Evolutionary conservation across 2,113 vertebrate genomes (phyloP).

Genomic region (Tringa solitaria): DNA sequence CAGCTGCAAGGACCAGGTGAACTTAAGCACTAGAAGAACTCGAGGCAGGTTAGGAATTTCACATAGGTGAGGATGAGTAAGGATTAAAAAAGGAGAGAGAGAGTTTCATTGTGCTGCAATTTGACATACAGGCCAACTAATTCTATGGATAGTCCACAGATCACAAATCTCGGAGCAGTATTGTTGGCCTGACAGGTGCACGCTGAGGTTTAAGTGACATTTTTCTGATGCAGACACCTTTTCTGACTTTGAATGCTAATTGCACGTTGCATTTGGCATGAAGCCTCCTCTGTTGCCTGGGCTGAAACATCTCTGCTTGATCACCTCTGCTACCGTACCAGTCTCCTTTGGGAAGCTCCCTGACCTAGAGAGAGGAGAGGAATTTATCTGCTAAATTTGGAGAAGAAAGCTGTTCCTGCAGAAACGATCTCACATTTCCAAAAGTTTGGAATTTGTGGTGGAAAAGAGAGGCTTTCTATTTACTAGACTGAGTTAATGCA

Average conservation of each 20-base stretch:
- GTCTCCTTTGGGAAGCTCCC: background rate
- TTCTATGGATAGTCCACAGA: background rate
- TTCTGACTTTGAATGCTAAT: background rate
- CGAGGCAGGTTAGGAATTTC: background rate
- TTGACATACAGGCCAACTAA: background rate
- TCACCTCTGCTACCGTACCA: background rate
- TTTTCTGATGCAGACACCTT: background rate
- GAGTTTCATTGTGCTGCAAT: background rate
- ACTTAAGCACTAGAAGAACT: background rate
- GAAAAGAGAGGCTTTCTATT: background rate
- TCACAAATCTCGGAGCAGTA: background rate
- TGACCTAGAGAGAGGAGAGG: background rate
- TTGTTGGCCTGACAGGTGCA: background rate
- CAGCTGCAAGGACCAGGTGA: background rate
- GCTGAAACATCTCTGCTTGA: background rate
- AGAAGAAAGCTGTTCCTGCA: background rate
- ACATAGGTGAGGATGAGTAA: background rate
- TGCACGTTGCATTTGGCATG: background rate
- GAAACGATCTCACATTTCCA: rapidly evolving
- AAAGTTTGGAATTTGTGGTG: background rate
- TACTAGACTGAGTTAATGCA: background rate
- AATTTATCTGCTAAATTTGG: background rate
- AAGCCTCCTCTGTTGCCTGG: background rate
- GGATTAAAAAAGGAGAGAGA: too few relatives aligned
- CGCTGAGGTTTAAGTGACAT: background rate